phyloP scores from a whole-genome alignment of 2,888 invertebrate species.

The Trachelus troglodyta region DNA sequence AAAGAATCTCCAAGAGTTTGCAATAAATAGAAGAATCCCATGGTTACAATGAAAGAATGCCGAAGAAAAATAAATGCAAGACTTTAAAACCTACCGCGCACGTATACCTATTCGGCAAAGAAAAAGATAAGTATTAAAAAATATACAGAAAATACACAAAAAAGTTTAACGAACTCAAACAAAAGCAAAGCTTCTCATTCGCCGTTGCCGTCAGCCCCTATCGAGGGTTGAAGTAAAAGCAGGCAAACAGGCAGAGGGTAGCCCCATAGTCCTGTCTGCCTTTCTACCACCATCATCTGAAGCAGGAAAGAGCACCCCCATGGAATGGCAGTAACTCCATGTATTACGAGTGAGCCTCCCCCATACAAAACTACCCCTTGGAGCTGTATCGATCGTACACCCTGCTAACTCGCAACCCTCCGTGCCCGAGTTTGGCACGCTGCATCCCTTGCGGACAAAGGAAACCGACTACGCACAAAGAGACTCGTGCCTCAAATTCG shows the following conservation, averaged over 20 bases:
- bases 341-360: slow-evolving; percentile 55
- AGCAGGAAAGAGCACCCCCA: slow-evolving; percentile 20
- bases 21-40: neutral
- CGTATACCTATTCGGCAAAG: neutral
- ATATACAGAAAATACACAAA: slow-evolving; percentile 10
- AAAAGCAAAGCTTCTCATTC: slow-evolving; percentile 30
- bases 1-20: neutral
- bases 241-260: neutral
- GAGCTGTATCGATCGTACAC: slow-evolving; percentile 57
- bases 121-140: neutral
- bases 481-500: neutral
- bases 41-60: neutral
- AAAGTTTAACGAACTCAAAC: slow-evolving; percentile 53
- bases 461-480: slow-evolving; percentile 13
- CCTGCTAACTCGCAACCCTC: slow-evolving; percentile 45
- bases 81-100: neutral
- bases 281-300: neutral
- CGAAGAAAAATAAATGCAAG: neutral
- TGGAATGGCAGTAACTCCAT: slow-evolving; percentile 46
- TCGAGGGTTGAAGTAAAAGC: slow-evolving; percentile 2
- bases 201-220: neutral
- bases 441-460: slow-evolving; percentile 28
- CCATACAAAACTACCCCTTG: slow-evolving; percentile 59
- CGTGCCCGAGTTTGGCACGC: slow-evolving; percentile 39
- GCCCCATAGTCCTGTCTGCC: neutral